These are phyloP conservation scores for Sterna hirundo DNA, from an alignment of 2,113 vertebrate genomes.

Conservation along the genomic window DNA sequence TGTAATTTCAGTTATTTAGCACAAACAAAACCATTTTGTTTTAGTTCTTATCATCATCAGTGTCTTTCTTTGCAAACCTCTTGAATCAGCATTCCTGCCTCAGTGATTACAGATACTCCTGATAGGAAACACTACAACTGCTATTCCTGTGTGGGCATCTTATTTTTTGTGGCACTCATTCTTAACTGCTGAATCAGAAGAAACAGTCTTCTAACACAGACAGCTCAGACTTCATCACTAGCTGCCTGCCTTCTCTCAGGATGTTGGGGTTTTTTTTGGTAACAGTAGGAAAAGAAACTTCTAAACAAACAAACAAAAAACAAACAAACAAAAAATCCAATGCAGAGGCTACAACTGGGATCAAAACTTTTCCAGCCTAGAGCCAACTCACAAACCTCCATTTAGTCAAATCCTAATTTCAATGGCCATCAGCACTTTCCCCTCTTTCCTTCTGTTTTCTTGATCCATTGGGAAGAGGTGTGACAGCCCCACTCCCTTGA, in stretches of 20 bases:
- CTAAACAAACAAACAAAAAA: not conserved
- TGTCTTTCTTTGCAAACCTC: conserved; percentile 20
- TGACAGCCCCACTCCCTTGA: not conserved
- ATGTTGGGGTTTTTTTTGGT: not conserved
- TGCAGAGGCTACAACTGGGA: not conserved
- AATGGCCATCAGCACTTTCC: not conserved
- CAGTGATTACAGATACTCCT: conserved; percentile 12
- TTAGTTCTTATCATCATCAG: conserved; percentile 27
- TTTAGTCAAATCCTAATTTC: not conserved
- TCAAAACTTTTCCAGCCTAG: not conserved
- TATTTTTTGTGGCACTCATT: not conserved
- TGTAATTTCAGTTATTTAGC: conserved; percentile 45
- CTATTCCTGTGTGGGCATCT: conserved; percentile 21
- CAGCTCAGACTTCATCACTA: not conserved
- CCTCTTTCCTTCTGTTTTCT: not conserved
- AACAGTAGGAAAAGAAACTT: not conserved
- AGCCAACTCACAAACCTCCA: not conserved
- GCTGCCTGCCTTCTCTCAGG: not conserved
- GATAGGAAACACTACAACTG: conserved; percentile 12
- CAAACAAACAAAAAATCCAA: not conserved
- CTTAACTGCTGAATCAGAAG: conserved; percentile 36
- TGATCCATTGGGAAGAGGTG: not conserved
- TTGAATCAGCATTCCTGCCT: conserved; percentile 46
- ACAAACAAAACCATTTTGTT: conserved; percentile 49
- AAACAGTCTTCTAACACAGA: not conserved